phyloP scores from a whole-genome alignment of 1,140 invertebrate genomes.

The Eumaeus atala region DNA sequence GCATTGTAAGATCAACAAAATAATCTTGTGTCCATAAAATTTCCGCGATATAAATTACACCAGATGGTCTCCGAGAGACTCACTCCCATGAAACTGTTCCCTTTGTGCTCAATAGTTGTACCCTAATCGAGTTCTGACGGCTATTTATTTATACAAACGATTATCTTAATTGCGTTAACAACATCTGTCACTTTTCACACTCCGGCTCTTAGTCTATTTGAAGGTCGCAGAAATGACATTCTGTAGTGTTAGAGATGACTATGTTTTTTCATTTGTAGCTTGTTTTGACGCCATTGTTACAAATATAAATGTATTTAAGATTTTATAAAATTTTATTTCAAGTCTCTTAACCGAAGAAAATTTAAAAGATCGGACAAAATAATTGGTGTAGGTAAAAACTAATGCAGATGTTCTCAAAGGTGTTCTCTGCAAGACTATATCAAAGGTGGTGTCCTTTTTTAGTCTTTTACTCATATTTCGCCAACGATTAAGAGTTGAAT shows the following conservation, averaged over 20 bases:
- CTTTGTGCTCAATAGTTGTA: slow-evolving; percentile 37
- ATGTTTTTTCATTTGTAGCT: slow-evolving; percentile 10
- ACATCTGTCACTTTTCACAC: slow-evolving; percentile 66
- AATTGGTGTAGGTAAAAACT: no score
- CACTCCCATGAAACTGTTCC: slow-evolving; percentile 36
- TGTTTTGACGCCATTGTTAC: slow-evolving; percentile 1
- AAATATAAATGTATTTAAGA: no score
- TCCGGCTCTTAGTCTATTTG: slow-evolving; percentile 38
- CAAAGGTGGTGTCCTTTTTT: no score
- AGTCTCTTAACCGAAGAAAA: no score
- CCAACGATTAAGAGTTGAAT: no score
- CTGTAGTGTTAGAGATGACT: slow-evolving; percentile 10
- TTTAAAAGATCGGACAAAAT: no score
- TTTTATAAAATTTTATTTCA: no score
- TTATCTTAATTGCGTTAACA: slow-evolving; percentile 69
- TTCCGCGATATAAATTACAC: slow-evolving; percentile 33
- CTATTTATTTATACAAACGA: slow-evolving; percentile 69
- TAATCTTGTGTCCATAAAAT: slow-evolving; percentile 4
- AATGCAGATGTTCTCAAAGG: no score
- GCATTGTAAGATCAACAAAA: slow-evolving; percentile 14
- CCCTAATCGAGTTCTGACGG: slow-evolving; percentile 57
- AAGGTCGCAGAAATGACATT: slow-evolving; percentile 27
- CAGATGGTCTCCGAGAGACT: slow-evolving; percentile 40
- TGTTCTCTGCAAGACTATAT: no score
- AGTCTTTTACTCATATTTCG: no score